Conservation (phyloP, 2,113 vertebrate species). For the Helogale parvula region DNA sequence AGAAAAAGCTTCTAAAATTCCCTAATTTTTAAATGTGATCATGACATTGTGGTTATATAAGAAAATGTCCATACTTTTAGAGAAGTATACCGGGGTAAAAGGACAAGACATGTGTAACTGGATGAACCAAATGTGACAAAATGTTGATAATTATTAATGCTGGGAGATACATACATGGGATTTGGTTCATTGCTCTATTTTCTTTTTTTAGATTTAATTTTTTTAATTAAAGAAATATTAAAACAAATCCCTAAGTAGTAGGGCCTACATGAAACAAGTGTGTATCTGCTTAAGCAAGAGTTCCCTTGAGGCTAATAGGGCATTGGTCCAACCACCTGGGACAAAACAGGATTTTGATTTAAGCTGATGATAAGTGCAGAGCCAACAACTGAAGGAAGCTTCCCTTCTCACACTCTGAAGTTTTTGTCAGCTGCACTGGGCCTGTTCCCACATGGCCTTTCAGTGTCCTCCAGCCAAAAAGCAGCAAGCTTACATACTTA, state of each 20-base stretch:
- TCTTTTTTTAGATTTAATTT: constrained; percentile 22
- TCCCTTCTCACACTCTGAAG: constrained; percentile 57
- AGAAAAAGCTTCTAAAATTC: not conserved
- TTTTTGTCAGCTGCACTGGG: constrained; percentile 52
- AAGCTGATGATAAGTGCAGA: constrained; percentile 72
- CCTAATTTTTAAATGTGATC: not conserved
- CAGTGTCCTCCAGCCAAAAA: constrained; percentile 66
- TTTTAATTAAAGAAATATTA: constrained; percentile 61
- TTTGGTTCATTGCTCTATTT: not conserved
- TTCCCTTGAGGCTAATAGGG: constrained; percentile 53
- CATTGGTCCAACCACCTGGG: constrained; percentile 76
- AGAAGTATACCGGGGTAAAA: not conserved
- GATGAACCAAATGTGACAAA: constrained; percentile 11
- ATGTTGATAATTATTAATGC: not conserved
- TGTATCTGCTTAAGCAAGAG: constrained; percentile 65
- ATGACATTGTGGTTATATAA: not conserved
- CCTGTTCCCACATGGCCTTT: constrained; percentile 67
- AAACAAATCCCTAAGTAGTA: constrained; percentile 52
- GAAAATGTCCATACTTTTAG: not conserved
- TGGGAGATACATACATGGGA: not conserved
- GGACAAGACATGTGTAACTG: not conserved
- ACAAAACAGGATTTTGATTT: constrained; percentile 70
- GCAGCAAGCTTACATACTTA: constrained; percentile 28
- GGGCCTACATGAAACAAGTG: not conserved
- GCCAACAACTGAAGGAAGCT: constrained; percentile 54